phyloP scores from a whole-genome alignment of 2,113 vertebrate genomes.

The Mastomys natalensis region DNA sequence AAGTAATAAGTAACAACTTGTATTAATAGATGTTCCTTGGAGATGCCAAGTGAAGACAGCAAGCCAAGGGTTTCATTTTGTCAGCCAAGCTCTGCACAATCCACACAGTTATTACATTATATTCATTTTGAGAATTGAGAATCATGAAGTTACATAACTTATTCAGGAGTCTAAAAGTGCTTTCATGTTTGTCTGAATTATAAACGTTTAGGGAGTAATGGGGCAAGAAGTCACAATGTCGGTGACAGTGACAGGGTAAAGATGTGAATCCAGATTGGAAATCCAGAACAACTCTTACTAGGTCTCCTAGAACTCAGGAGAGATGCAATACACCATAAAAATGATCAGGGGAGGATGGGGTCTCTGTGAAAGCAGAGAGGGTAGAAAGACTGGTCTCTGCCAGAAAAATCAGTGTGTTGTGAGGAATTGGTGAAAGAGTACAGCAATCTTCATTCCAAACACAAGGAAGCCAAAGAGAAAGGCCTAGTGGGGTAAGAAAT shows the following conservation, averaged over 20 bases:
- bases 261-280: fast-evolving
- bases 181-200: neutral
- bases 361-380: neutral
- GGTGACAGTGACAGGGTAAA: neutral
- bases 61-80: neutral
- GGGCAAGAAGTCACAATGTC: neutral
- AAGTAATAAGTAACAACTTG: neutral
- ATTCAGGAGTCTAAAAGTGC: neutral
- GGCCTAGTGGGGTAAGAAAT: neutral
- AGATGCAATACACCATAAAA: neutral
- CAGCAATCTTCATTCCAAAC: neutral
- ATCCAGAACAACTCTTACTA: fast-evolving
- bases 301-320: neutral
- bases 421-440: neutral
- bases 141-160: neutral
- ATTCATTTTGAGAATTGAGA: neutral
- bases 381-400: neutral
- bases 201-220: neutral
- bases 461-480: neutral
- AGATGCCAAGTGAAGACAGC: neutral
- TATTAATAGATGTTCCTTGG: conserved; percentile 37
- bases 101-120: neutral
- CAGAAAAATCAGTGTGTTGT: neutral
- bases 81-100: neutral
- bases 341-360: fast-evolving